Evolutionary conservation across 2,888 invertebrate genomes (phyloP), one percentile per base, ranked within the genome.

Genomic region (Petrolisthes cinctipes): DNA sequence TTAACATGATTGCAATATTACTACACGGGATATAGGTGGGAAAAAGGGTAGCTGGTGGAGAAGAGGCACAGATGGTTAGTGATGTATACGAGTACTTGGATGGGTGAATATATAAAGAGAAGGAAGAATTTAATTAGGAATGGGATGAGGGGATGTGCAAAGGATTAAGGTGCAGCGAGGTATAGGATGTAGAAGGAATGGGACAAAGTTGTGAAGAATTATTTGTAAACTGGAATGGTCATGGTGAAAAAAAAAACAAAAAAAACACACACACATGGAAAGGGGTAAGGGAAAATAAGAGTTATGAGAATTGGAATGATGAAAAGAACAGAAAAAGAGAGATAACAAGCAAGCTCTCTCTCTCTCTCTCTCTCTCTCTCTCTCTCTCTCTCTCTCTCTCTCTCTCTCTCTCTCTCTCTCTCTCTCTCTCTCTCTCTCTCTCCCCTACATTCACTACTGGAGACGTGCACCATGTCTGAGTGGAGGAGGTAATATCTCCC

Each of bases 311-410:
- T n/a, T n/a, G n/a, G n/a, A n/a, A n/a, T n/a, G n/a, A 37, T 37
- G 37, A 37, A 2, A 37, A 37, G 1, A 37, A 61, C 11, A 51
- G 11, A 6, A 37, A 37, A 4, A 61, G 23, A 20, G 66, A 81
- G n/a, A 61, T 0, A 23, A 57, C 51, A n/a, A 20, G 37, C 37
- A n/a, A n/a, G 23, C 37, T 51, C 71, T 53, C 53, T 20, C 2
- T 7, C 54, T 17, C 68, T 68, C 20, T 9, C 53, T n/a, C 71
- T 71, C 71, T n/a, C 71, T 71, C 73, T 73, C 73, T 73, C 53
- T 73, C 53, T 68, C 68, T 82, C 68, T 82, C 51, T 82, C 68
- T 82, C 68, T 82, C 68, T 82, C 51, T 68, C 68, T 68, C 68
- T 68, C 68, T 82, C 82, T 53, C 23, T 82, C 51, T 82, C 23